Evolutionary conservation across 2,113 vertebrate species (phyloP).

Genomic region (Eonycteris spelaea): DNA sequence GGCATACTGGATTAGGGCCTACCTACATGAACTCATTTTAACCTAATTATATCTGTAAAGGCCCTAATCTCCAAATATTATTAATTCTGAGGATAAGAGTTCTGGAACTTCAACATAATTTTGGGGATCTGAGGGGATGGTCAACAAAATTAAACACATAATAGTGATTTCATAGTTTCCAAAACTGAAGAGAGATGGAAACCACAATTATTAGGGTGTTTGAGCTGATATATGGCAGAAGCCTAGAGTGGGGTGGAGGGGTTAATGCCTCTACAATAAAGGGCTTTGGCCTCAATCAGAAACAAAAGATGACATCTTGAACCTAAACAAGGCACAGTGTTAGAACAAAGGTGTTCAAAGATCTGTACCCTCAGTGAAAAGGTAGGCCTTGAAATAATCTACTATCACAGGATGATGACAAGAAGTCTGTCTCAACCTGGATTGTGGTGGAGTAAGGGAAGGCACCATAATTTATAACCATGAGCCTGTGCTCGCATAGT

Average conservation of each 20-base stretch:
- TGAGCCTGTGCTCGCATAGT: neutral
- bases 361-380: neutral
- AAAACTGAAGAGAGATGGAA: neutral
- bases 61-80: neutral
- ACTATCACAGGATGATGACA: neutral
- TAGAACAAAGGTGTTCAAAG: neutral
- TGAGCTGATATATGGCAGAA: neutral
- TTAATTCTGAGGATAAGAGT: neutral
- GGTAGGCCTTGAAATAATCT: neutral
- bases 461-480: neutral
- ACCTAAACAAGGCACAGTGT: neutral
- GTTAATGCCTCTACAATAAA: neutral
- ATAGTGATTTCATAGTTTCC: neutral
- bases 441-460: neutral
- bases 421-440: neutral
- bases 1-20: neutral
- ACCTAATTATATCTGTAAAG: neutral
- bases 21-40: neutral
- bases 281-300: neutral
- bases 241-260: neutral
- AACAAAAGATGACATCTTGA: neutral
- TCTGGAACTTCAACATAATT: neutral
- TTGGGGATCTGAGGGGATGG: accelerated
- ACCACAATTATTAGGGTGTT: neutral
- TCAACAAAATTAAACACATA: neutral